These are phyloP conservation scores for Coremacera marginata DNA, from an alignment of 2,888 invertebrate species.

Conservation along the genomic window DNA sequence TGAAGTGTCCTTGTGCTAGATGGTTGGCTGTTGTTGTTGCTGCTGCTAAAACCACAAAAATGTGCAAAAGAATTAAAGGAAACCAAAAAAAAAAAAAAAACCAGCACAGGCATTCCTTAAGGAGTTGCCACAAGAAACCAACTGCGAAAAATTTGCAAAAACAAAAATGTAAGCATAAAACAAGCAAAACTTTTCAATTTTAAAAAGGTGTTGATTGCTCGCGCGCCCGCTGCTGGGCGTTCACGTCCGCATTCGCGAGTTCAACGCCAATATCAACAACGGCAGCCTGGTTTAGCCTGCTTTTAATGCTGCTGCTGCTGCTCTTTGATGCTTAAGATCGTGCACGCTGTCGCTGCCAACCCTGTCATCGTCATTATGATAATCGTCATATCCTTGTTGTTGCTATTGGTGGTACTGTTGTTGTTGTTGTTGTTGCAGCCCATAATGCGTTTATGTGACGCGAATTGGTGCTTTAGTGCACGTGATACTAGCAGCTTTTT, in stretches of 20 bases:
- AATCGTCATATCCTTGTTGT: not conserved
- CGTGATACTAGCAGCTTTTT: not conserved
- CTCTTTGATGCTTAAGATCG: no score
- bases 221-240: not conserved
- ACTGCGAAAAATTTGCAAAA: not conserved
- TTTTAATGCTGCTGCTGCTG: no score
- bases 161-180: no score
- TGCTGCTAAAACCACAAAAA: no score
- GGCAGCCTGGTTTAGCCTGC: no score
- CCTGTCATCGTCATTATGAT: no score
- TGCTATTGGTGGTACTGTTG: not conserved
- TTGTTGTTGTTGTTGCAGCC: not conserved
- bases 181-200: slow-evolving; percentile 3
- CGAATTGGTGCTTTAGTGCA: slow-evolving; percentile 6
- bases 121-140: not conserved
- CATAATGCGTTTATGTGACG: not conserved
- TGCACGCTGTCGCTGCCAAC: no score
- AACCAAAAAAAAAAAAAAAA: no score
- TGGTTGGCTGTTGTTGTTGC: not conserved
- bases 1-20: no score
- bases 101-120: no score
- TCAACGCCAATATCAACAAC: no score
- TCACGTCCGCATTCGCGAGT: not conserved
- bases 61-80: no score
- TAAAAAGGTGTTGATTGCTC: slow-evolving; percentile 20